Base-by-base conservation (phyloP, 1,140 invertebrate genomes). In the Apocrypta bakeri region DNA sequence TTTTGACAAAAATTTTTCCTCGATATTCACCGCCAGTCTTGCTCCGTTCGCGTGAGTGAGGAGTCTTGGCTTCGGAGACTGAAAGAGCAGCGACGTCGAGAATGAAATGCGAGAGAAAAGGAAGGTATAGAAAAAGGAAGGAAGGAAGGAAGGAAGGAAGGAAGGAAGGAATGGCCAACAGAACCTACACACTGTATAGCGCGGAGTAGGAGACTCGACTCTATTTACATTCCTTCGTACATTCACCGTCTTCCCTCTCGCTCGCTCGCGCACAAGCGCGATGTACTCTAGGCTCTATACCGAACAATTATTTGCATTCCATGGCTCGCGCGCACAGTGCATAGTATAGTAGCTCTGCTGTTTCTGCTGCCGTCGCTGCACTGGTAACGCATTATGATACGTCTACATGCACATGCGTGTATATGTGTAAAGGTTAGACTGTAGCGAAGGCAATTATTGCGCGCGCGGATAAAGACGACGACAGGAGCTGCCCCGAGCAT, bases 261-360 rank as follows among this genome's bases (percentile, higher is more conserved):
- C n/a, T n/a, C n/a, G 3, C 33, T 9, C 33, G 33, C 33, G 33
- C 9, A 37, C n/a, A n/a, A n/a, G n/a, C n/a, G n/a, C n/a, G 7
- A 21, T 66, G 14, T 66, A 27, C 63, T 29, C 27, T 66, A 27
- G 87, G 68, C 73, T 83, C 85, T 84, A n/a, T n/a, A 78, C 73
- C 87, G 84, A 90, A 90, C 87, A 90, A 90, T 91, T 90, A 90
- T 91, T 91, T 90, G 87, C 89, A 90, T 90, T 91, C 88, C 85
- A 85, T 80, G 86, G 79, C 82, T 68, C 78, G 66, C 68, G 84
- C 83, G 56, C 83, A 82, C 84, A 7, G 21, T 25, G 12, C 42
- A 48, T n/a, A n/a, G n/a, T 37, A 37, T 48, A 48, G 42, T 48
- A 48, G 42, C 27, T 33, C 63, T 76, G 69, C 48, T 74, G 21